Evolutionary conservation across 2,797 vertebrate species (phyloP), one percentile per base, ranked within the genome.

Genomic region (Spheniscus humboldti): DNA sequence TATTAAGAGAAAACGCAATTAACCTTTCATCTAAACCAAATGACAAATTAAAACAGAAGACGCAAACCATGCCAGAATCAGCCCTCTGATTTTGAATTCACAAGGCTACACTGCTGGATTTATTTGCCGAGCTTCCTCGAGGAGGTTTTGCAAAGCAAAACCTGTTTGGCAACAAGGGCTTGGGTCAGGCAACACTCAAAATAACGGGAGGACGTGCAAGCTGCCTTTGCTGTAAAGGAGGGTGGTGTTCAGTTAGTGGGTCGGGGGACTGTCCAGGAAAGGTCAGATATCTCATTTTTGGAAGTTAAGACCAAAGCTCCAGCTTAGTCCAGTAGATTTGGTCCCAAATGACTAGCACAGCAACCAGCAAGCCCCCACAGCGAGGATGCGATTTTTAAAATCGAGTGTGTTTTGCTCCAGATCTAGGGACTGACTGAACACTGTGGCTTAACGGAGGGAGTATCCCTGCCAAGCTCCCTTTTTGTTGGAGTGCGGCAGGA

Each of bases 11-110:
- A 96, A 94, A 94, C 6, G 16, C 94, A 96, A 97, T 98, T 97
- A 98, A 92, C 95, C 94, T 87, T 95, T 97, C 92, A 82, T 96
- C 84, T 97, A 97, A 96, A 96, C 45, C 52, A 96, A 96, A 94
- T 91, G 89, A 96, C 95, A 97, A 96, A 98, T 98, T 97, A 93
- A 96, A 96, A 93, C 23, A 88, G 94, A 98, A 97, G 92, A 92
- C 0, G 10, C 69, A 94, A 89, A 87, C 90, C 80, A 83, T 86
- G 69, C 63, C 83, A 94, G 88, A 97, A 90, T 96, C 82, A 96
- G 60, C 95, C 80, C 73, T 96, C 91, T 92, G 78, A 90, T 95
- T 96, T 95, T 78, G 73, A 96, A 95, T 81, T 93, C 87, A 92
- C 24, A 72, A 53, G 55, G 92, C 85, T 90, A 68, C 33, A 18